These are phyloP conservation scores for Enteromius mattozi DNA, from an alignment of 2,797 vertebrate genomes.

Conservation along the genomic window DNA sequence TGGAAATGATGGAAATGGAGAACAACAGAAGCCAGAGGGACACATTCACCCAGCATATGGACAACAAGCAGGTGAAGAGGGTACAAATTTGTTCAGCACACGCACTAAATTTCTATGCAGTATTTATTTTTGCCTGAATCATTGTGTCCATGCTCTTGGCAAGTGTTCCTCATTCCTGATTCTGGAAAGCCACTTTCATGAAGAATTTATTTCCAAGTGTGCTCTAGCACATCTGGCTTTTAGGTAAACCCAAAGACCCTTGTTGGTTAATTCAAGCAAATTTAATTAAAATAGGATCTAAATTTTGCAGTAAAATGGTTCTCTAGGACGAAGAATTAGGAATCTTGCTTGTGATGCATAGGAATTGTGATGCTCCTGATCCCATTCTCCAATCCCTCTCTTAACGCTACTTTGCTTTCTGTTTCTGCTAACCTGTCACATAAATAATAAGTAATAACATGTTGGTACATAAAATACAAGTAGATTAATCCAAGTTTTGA, in stretches of 20 bases:
- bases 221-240: neutral
- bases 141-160: neutral
- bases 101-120: neutral
- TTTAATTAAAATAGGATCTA: neutral
- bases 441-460: neutral
- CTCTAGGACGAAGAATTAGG: neutral
- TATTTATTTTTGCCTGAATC: neutral
- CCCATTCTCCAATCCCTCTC: neutral
- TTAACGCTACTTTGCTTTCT: neutral
- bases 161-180: neutral
- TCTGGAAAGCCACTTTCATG: neutral
- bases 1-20: constrained; percentile 84
- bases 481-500: neutral
- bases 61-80: constrained; percentile 59
- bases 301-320: neutral
- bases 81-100: neutral
- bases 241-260: neutral
- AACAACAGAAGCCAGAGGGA: constrained; percentile 73
- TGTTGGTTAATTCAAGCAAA: neutral
- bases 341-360: neutral
- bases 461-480: neutral
- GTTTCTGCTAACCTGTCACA: neutral
- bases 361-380: neutral
- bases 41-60: constrained; percentile 64
- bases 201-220: neutral